phyloP scores from a whole-genome alignment of 2,113 vertebrate genomes.

The Rhineura floridana region DNA sequence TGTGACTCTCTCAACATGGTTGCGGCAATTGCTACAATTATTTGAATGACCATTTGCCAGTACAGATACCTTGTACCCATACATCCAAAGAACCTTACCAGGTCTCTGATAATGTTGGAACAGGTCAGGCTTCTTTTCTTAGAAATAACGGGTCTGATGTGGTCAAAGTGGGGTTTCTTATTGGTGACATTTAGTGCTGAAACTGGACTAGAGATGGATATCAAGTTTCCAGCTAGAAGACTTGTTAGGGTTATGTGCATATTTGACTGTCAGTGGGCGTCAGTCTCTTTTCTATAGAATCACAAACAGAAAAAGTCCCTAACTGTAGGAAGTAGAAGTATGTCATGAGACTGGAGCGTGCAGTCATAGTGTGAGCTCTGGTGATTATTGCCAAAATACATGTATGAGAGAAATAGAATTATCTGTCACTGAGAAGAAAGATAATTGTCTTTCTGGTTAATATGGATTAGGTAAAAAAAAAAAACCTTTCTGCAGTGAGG shows the following conservation, averaged over 20 bases:
- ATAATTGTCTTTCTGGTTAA: not conserved
- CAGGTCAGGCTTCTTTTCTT: not conserved
- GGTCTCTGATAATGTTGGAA: not conserved
- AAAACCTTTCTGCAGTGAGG: too few relatives aligned
- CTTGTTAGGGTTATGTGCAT: not conserved
- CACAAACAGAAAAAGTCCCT: not conserved
- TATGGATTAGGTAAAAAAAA: not conserved
- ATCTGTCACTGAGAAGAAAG: not conserved
- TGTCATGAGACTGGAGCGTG: not conserved
- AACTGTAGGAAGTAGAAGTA: not conserved
- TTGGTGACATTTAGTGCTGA: not conserved
- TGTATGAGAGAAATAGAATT: not conserved
- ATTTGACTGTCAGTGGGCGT: not conserved
- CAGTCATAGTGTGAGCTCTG: not conserved
- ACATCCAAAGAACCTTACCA: not conserved
- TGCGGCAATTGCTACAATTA: not conserved
- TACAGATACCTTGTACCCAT: not conserved
- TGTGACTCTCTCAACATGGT: not conserved
- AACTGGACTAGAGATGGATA: not conserved
- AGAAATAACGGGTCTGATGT: not conserved
- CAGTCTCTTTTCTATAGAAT: not conserved
- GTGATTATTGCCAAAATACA: not conserved
- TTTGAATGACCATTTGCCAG: not conserved
- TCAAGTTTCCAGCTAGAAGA: not conserved
- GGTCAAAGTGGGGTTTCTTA: not conserved